Base-by-base conservation (phyloP, 2,797 vertebrate species). In the Phyllotis vaccarum region DNA sequence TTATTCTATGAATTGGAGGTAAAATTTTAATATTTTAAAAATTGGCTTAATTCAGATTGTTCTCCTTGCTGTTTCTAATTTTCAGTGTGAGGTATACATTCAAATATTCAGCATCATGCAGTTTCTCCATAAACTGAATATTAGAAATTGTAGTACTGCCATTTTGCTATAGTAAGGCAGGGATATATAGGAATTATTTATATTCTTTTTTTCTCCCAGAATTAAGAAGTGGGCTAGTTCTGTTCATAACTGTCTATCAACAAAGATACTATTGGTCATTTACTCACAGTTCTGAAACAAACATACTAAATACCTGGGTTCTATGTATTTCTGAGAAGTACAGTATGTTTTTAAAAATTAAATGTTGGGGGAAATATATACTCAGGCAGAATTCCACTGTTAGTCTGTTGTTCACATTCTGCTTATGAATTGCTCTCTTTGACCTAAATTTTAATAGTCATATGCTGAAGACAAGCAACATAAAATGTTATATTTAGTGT, bases 401-500 rank as follows among this genome's bases (percentile, higher is more conserved):
- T 37, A 89, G 91, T 86, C n/a, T 29, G 21, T 54, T 60, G 34
- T 74, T 86, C 76, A 94, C 88, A 75, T 80, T 74, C 7, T 31
- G 72, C 56, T 52, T 78, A 16, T 1, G n/a, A 85, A 68, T 66
- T 40, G 21, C 7, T 58, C 62, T 85, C 76, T 56, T 68, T 92
- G 78, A 4, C 31, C 82, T 34, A 5, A 43, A 58, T 66, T 89
- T 88, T 72, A 24, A 19, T 19, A 92, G 93, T 52, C 95, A 86
- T 87, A 19, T 60, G 43, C 89, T 89, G 22, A 0, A 66, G 27
- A 0, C 81, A 95, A 60, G 72, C 90, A 10, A 60, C 54, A 24
- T 54, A 9, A 93, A 79, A 21, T 43, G 27, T 94, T 96, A 43
- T 72, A 93, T 95, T 97, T 95, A 97, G 91, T 80, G 49, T 22